Conservation (phyloP, 2,113 vertebrate species). For the Heloderma charlesbogerti region DNA sequence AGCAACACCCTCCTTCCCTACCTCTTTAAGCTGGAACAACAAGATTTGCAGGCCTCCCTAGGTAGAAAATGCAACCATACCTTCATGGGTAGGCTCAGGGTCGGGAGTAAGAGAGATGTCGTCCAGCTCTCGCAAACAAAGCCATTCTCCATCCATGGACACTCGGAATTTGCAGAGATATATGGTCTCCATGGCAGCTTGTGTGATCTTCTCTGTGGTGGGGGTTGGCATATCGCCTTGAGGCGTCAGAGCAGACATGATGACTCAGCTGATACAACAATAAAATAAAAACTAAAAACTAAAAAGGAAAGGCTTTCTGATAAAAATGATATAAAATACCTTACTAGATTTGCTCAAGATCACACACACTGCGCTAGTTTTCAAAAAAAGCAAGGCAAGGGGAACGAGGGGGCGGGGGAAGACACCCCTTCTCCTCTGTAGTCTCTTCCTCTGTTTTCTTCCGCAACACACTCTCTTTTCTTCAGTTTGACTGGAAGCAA, state of each 20-base stretch:
- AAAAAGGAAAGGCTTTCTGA: constrained; percentile 61
- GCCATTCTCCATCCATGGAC: constrained; percentile 99
- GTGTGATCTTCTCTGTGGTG: constrained; percentile 99
- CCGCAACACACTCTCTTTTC: constrained; percentile 18
- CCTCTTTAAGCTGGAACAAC: background rate
- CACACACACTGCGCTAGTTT: constrained; percentile 53
- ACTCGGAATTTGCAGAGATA: constrained; percentile 99
- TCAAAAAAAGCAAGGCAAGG: constrained; percentile 65
- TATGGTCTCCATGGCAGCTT: constrained; percentile 99
- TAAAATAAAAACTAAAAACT: constrained; percentile 70
- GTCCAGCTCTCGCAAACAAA: constrained; percentile 96
- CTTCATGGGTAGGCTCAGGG: constrained; percentile 97
- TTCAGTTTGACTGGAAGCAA: constrained; percentile 59
- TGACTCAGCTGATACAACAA: constrained; percentile 94
- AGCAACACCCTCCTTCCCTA: constrained; percentile 17
- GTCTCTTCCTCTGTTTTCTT: constrained; percentile 62
- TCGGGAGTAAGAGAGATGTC: constrained; percentile 99
- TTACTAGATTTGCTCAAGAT: constrained; percentile 56
- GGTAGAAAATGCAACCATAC: constrained; percentile 76
- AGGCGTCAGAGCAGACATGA: constrained; percentile 98
- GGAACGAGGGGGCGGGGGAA: background rate
- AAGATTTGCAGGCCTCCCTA: constrained; percentile 39
- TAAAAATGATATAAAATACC: constrained; percentile 53
- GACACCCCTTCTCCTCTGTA: constrained; percentile 54
- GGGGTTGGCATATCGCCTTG: constrained; percentile 97